These are phyloP conservation scores for Ondatra zibethicus DNA, from an alignment of 2,113 vertebrate genomes.

Conservation along the genomic window DNA sequence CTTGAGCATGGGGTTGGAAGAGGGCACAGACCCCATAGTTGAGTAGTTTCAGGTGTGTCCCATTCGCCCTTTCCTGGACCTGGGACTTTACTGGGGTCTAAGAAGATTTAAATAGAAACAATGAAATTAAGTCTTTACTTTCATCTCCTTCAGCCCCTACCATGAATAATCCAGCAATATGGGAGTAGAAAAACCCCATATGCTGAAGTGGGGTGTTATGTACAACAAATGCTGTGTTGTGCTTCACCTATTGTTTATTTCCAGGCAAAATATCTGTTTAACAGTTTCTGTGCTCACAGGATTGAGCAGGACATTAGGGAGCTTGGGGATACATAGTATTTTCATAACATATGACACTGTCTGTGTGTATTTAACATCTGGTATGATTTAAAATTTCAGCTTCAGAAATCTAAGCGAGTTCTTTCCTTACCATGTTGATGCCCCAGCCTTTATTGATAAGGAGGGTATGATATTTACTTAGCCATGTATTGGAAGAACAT, in stretches of 20 bases:
- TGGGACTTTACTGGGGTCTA: neutral
- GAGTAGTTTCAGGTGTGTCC: neutral
- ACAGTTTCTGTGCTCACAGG: neutral
- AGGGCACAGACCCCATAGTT: neutral
- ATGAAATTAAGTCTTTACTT: neutral
- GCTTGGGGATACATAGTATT: neutral
- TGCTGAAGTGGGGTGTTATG: neutral
- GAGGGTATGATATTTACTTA: neutral
- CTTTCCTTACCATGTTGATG: neutral
- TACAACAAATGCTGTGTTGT: neutral
- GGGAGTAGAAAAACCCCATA: neutral
- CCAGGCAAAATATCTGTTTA: neutral
- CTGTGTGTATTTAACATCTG: neutral
- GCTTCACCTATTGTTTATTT: neutral
- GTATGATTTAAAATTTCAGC: neutral
- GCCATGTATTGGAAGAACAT: neutral
- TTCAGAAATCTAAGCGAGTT: conserved; percentile 17
- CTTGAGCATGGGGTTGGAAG: neutral
- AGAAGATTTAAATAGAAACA: neutral
- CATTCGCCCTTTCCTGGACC: neutral
- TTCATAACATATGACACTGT: neutral
- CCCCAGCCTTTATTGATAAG: neutral
- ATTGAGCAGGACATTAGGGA: neutral
- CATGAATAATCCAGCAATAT: neutral
- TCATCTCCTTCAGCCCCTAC: neutral